Conservation (phyloP, 2,888 invertebrate genomes). For the Amblyjoppa fuscipennis region DNA sequence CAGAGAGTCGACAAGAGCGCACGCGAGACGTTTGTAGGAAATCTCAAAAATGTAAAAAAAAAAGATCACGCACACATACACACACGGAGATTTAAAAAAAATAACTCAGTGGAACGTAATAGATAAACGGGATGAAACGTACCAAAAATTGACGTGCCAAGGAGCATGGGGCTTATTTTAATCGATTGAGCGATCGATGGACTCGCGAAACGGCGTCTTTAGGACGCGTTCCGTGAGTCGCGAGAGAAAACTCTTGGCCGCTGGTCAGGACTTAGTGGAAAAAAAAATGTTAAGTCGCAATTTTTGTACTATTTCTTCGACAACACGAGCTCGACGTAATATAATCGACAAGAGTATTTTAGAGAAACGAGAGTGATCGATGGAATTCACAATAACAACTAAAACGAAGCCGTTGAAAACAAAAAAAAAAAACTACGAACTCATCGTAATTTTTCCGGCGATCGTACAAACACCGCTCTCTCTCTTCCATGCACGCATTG, state of each 20-base stretch:
- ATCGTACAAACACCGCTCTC: conserved; percentile 4
- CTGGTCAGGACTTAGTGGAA: conserved; percentile 12
- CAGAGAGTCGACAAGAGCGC: not conserved
- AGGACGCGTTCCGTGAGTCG: conserved; percentile 10
- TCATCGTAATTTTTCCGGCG: conserved; percentile 7
- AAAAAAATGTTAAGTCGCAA: conserved; percentile 11
- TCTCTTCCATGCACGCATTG: conserved; percentile 31
- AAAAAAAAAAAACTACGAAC: not conserved
- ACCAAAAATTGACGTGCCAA: conserved; percentile 71
- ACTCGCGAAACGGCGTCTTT: conserved; percentile 1
- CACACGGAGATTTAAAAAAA: not conserved
- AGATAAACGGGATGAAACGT: conserved; percentile 59
- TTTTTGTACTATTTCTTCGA: conserved; percentile 42
- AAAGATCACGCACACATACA: conserved; percentile 1
- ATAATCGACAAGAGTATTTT: conserved; percentile 9
- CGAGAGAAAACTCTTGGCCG: conserved; percentile 6
- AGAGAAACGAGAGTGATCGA: conserved; percentile 20
- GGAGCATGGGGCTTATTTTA: conserved; percentile 62
- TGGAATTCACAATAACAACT: not conserved
- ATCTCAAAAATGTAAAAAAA: conserved; percentile 12
- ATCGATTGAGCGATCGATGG: conserved; percentile 23
- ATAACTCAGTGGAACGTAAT: conserved; percentile 30
- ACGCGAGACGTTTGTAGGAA: conserved; percentile 29
- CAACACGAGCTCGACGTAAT: conserved; percentile 20
- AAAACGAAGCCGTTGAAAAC: not conserved